Percentiles rank a stretch among this genome's conserved stretches.
These are phyloP conservation scores for Seira ritae DNA, from an alignment of 2,888 invertebrate genomes.

Conservation along the genomic window DNA sequence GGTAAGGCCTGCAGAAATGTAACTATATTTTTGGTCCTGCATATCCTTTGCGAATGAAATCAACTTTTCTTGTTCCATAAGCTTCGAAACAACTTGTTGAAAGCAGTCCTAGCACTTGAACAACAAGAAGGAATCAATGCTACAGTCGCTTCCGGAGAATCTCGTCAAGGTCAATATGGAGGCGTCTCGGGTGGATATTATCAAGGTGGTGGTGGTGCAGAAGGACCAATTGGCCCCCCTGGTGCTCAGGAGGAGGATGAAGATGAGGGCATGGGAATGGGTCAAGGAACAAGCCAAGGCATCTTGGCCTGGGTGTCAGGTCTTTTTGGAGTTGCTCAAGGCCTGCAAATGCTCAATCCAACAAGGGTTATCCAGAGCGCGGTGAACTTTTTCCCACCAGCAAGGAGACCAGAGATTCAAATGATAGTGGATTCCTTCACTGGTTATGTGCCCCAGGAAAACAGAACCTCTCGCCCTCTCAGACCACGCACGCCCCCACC, in stretches of 20 bases:
- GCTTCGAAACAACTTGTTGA: conserved; percentile 53
- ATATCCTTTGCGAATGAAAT: neutral
- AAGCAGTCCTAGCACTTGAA: conserved; percentile 48
- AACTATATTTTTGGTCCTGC: neutral
- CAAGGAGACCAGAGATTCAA: conserved; percentile 49
- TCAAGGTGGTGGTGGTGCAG: conserved; percentile 40
- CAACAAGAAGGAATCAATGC: conserved; percentile 22
- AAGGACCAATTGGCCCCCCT: conserved; percentile 24
- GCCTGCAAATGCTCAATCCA: conserved; percentile 61
- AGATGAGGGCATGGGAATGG: conserved; percentile 31
- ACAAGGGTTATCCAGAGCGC: conserved; percentile 63
- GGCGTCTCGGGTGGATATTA: conserved; percentile 51
- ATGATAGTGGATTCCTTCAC: conserved; percentile 55
- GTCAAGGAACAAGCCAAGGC: conserved; percentile 38
- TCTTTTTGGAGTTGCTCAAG: conserved; percentile 65
- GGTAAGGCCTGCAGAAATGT: conserved; percentile 11
- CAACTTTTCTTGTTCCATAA: conserved; percentile 8
- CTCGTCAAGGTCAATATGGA: conserved; percentile 42
- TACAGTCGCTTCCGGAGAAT: neutral
- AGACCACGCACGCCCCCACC: conserved; percentile 33
- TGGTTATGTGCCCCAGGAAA: conserved; percentile 52
- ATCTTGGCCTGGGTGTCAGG: conserved; percentile 56
- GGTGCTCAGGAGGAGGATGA: conserved; percentile 41
- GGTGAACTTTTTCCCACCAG: conserved; percentile 67
- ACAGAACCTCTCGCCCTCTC: conserved; percentile 41